Evolutionary conservation across 2,113 vertebrate genomes (phyloP).

Genomic region (Columba janthina): DNA sequence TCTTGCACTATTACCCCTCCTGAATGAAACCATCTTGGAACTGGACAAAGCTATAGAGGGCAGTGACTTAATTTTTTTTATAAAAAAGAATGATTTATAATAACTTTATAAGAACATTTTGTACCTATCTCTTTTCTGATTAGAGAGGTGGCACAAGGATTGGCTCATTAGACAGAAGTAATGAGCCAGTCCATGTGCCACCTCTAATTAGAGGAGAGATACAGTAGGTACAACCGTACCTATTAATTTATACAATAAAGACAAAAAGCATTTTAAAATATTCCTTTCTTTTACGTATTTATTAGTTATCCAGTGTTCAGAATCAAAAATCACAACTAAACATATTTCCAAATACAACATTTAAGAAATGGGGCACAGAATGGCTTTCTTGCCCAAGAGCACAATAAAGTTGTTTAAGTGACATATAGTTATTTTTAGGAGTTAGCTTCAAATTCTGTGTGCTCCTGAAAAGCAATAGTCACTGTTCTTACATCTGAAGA

Average conservation of each 20-base stretch:
- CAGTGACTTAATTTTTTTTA: conserved; percentile 73
- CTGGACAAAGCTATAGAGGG: conserved; percentile 65
- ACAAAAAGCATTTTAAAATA: conserved; percentile 69
- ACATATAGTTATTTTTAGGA: not conserved
- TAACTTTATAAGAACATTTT: conserved; percentile 79
- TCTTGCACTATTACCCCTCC: conserved; percentile 61
- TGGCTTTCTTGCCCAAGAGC: not conserved
- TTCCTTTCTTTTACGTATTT: conserved; percentile 2
- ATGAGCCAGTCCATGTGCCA: conserved; percentile 81
- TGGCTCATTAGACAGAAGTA: conserved; percentile 84
- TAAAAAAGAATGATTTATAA: conserved; percentile 80
- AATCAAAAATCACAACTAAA: conserved; percentile 26
- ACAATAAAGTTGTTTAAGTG: not conserved
- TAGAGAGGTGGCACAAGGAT: conserved; percentile 79
- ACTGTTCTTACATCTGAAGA: not conserved
- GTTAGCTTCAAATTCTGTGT: not conserved
- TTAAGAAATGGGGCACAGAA: not conserved
- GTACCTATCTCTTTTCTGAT: conserved; percentile 82
- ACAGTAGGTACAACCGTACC: conserved; percentile 76
- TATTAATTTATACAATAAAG: conserved; percentile 74
- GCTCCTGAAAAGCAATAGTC: not conserved
- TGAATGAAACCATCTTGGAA: conserved; percentile 72
- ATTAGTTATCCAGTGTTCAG: not conserved
- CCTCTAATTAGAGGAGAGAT: conserved; percentile 85
- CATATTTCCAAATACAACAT: not conserved